Conservation (phyloP, 2,888 invertebrate genomes). For the Lordiphosa fenestrarum region DNA sequence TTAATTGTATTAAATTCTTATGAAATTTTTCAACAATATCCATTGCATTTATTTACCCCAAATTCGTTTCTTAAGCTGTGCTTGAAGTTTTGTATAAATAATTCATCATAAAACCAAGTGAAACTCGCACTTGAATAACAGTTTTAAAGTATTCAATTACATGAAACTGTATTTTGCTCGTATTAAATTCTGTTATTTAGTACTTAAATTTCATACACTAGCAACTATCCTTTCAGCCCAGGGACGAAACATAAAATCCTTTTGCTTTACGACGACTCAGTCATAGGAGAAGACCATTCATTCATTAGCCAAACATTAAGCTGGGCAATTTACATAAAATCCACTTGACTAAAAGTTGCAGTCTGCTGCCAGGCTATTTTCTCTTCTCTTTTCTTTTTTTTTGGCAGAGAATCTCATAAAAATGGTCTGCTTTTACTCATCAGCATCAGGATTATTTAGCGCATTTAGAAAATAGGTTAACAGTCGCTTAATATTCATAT, state of each 20-base stretch:
- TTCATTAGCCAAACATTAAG: conserved; percentile 55
- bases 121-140: too few species aligned
- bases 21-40: too few species aligned
- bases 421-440: conserved; percentile 38
- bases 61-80: too few species aligned
- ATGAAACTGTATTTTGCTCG: too few species aligned
- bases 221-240: neutral
- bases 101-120: too few species aligned
- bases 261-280: conserved; percentile 8
- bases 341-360: conserved; percentile 41
- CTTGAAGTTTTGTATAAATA: too few species aligned
- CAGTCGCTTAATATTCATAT: conserved; percentile 69
- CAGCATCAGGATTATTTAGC: conserved; percentile 43
- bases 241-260: conserved; percentile 9
- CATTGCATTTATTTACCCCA: too few species aligned
- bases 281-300: conserved; percentile 22
- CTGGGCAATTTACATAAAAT: conserved; percentile 40
- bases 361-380: conserved; percentile 18
- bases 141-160: too few species aligned
- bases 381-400: neutral
- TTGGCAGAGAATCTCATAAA: conserved; percentile 5
- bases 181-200: too few species aligned
- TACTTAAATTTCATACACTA: too few species aligned
- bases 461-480: conserved; percentile 68
- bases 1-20: too few species aligned